phyloP scores from a whole-genome alignment of 35 echinoderm and acorn worm species.

The Strongylocentrotus purpuratus region DNA sequence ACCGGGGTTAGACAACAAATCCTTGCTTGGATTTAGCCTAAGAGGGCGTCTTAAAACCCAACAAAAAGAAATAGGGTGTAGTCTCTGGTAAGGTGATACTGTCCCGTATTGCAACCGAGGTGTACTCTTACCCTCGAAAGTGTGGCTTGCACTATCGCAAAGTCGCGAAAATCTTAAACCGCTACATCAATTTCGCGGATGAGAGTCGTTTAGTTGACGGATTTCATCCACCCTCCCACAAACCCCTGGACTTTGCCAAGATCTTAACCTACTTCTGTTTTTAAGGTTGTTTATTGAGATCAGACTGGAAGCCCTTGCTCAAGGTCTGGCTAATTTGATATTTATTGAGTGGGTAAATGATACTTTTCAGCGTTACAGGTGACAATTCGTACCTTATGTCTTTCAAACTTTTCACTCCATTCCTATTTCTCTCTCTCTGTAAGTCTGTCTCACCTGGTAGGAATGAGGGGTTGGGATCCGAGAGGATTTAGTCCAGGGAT shows the following conservation, averaged over 20 bases:
- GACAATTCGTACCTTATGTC: conserved; percentile 11
- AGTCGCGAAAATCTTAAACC: conserved; percentile 36
- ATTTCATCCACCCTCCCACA: conserved; percentile 11
- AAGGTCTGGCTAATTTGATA: conserved; percentile 44
- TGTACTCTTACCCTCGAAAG: background rate
- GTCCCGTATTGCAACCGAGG: background rate
- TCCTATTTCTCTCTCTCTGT: background rate
- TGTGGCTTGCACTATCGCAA: background rate
- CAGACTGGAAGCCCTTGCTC: background rate
- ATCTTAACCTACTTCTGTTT: conserved; percentile 30
- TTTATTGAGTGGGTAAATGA: conserved; percentile 39
- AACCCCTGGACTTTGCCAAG: background rate
- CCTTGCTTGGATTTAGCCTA: conserved; percentile 21
- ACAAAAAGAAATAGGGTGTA: background rate
- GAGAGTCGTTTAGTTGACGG: conserved; percentile 24
- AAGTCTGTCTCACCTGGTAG: background rate
- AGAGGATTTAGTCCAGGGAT: background rate
- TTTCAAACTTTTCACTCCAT: background rate
- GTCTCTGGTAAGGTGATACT: conserved; percentile 15
- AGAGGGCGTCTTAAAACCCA: conserved; percentile 29
- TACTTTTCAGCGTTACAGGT: conserved; percentile 28
- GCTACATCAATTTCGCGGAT: conserved; percentile 43
- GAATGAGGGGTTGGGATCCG: background rate
- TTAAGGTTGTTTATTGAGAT: conserved; percentile 37
- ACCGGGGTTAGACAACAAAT: conserved; percentile 20